Evolutionary conservation across 2,888 invertebrate species (phyloP).

Genomic region (Dysmachus trigonus): DNA sequence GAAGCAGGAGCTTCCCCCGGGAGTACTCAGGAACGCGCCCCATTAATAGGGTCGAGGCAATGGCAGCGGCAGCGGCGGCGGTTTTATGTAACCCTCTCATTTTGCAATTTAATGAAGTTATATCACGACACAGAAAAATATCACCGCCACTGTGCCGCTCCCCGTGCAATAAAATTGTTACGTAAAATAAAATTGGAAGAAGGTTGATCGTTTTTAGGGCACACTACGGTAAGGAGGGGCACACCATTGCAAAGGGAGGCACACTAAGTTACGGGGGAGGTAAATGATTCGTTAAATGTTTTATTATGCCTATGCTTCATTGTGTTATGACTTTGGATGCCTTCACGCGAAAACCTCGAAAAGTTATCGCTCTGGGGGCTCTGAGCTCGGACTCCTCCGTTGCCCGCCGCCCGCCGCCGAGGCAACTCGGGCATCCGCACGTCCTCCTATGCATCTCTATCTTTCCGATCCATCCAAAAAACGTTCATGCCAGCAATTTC

Average conservation of each 20-base stretch:
- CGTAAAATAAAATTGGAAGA: background rate
- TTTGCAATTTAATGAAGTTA: constrained; percentile 49
- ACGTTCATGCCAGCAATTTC: background rate
- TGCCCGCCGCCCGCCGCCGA: background rate
- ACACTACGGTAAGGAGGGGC: background rate
- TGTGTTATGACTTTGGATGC: background rate
- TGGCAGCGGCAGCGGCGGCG: background rate
- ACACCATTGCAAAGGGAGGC: no score
- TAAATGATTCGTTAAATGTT: background rate
- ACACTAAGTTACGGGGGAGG: no score
- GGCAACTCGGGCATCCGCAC: background rate
- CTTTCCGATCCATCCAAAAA: background rate
- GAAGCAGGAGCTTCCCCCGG: background rate
- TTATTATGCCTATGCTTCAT: background rate
- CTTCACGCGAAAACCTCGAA: background rate
- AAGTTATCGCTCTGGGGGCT: background rate
- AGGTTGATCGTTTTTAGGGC: background rate
- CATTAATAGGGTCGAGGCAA: background rate
- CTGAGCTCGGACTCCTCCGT: background rate
- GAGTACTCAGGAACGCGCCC: background rate
- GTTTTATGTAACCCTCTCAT: constrained; percentile 46
- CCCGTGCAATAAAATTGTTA: constrained; percentile 14
- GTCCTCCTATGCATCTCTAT: background rate
- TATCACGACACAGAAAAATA: constrained; percentile 46
- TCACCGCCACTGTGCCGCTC: background rate